Evolutionary conservation across 1,140 invertebrate species (phyloP), one percentile per base, ranked within the genome.

Genomic region (Bombus difficillimus): DNA sequence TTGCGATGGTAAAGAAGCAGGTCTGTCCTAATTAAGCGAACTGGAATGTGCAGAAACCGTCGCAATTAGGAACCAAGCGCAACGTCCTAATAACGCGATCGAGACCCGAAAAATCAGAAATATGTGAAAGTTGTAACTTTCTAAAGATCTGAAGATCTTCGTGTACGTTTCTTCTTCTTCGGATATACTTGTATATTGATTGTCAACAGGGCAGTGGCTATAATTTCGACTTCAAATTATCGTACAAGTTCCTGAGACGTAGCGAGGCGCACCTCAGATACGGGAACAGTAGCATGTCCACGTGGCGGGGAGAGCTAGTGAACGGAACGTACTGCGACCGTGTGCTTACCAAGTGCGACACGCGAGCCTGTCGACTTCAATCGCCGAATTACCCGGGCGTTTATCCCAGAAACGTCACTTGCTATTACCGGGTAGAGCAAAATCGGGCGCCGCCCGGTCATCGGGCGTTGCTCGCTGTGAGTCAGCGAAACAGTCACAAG

Each of bases 371-470:
- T 93, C 96, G 97, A 47, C 96, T 98, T 59, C 97, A 98, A 95
- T 98, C 97, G 32, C 98, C 98, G 8, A 98, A 98, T 95, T 98
- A 97, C 94, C 98, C 98, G 22, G 98, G 98, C 34, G 97, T 98
- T 76, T 98, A 98, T 95, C 98, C 97, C 5, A 95, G 98, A 85
- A 98, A 98, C 94, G 96, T 98, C 74, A 98, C 97, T 80, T 98
- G 98, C 94, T 97, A 97, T 92, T 98, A 98, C 95, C 96, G 96
- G 84, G 96, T 97, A 64, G 96, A 97, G 92, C 97, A 97, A 91
- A 96, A 96, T 85, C 96, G 96, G 92, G 96, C 97, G 86, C 97
- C 97, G 0, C 95, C 96, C 25, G 97, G 97, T 75, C 97, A 97
- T 92, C 96, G 97, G 86, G 97, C 97, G 37, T 93, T 98, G 82